Evolutionary conservation across 2,113 vertebrate species (phyloP).

Genomic region (Ciconia stormi): DNA sequence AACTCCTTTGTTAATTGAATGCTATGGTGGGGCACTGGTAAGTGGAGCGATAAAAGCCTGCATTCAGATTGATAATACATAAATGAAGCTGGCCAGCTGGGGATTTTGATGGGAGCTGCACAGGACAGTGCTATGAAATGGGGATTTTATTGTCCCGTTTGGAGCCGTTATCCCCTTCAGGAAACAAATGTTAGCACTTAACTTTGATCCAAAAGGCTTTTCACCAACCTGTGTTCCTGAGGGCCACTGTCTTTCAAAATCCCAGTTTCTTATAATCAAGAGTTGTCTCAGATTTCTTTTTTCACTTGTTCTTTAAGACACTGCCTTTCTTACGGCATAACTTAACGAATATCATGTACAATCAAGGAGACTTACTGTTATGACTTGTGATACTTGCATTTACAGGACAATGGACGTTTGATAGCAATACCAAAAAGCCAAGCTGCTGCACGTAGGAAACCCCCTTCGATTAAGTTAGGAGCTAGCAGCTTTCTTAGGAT

Average conservation of each 20-base stretch:
- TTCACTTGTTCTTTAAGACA: neutral
- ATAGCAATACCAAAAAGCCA: constrained; percentile 20
- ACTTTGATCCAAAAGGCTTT: neutral
- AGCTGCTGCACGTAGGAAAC: neutral
- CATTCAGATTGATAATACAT: neutral
- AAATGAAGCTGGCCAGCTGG: neutral
- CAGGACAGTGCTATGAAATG: neutral
- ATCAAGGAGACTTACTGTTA: neutral
- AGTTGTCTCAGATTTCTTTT: neutral
- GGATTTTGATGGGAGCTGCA: neutral
- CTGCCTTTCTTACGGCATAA: constrained; percentile 21
- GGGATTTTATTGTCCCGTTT: neutral
- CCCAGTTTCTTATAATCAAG: neutral
- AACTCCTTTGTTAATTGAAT: neutral
- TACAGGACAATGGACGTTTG: neutral
- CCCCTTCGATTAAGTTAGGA: neutral
- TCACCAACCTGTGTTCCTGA: neutral
- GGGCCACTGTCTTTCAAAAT: neutral
- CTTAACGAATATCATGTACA: neutral
- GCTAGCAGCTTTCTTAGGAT: neutral
- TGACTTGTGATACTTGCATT: neutral
- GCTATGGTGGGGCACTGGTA: neutral
- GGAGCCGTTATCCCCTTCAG: neutral
- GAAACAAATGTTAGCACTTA: neutral
- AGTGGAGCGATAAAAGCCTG: neutral